Evolutionary conservation across 2,888 invertebrate species (phyloP).

Genomic region (Ectobius pallidus): DNA sequence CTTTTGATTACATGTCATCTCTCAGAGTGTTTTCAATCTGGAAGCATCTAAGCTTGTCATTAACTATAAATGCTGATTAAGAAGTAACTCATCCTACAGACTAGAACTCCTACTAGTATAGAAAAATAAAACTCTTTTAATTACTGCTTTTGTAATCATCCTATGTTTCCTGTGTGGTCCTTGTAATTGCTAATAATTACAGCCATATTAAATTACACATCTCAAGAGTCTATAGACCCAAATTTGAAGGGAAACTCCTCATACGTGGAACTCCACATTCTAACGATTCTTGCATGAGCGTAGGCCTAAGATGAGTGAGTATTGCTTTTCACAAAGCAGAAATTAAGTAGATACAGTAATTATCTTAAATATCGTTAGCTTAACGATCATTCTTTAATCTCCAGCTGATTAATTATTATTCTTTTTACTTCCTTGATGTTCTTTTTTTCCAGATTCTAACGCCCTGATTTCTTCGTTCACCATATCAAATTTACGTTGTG

Average conservation of each 20-base stretch:
- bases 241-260: background rate
- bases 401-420: no score
- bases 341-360: background rate
- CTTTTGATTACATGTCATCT: no score
- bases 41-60: no score
- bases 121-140: no score
- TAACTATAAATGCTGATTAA: no score
- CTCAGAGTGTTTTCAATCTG: no score
- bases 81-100: no score
- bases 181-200: conserved; percentile 12
- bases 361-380: background rate
- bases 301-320: no score
- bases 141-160: background rate
- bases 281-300: no score
- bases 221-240: background rate
- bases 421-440: no score
- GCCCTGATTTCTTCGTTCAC: background rate
- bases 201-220: background rate
- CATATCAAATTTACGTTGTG: background rate
- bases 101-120: no score
- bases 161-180: conserved; percentile 16
- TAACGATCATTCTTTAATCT: no score
- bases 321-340: background rate
- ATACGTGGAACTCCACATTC: background rate
- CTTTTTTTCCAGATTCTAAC: background rate